phyloP scores from a whole-genome alignment of 2,888 invertebrate species.

The Synergus itoensis region DNA sequence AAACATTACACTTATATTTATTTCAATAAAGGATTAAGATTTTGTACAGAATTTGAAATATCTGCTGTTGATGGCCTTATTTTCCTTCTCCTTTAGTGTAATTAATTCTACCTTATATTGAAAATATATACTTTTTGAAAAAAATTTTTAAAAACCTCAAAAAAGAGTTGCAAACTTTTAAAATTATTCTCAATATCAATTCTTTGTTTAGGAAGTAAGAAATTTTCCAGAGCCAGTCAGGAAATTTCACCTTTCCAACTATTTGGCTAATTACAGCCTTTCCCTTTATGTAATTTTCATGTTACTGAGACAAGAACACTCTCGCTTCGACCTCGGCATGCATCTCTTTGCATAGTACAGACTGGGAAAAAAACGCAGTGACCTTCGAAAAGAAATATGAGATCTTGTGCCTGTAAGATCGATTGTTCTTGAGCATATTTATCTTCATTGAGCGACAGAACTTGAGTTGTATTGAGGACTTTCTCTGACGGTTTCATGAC shows the following conservation, averaged over 20 bases:
- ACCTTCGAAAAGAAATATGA: constrained; percentile 17
- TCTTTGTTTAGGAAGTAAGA: constrained; percentile 20
- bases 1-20: constrained; percentile 8
- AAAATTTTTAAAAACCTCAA: no score
- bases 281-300: constrained; percentile 67
- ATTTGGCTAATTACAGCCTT: constrained; percentile 64
- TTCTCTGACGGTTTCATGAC: constrained; percentile 68
- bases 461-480: constrained; percentile 64
- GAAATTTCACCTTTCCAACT: constrained; percentile 64
- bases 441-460: constrained; percentile 47
- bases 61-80: not conserved
- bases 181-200: not conserved
- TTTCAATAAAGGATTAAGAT: constrained; percentile 19
- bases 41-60: constrained; percentile 4
- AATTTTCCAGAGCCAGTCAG: constrained; percentile 47
- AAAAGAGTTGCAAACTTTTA: no score
- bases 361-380: constrained; percentile 26
- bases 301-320: constrained; percentile 50
- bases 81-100: no score
- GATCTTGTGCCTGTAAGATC: constrained; percentile 21
- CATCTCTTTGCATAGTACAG: constrained; percentile 4
- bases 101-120: not conserved
- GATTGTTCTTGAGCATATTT: constrained; percentile 51
- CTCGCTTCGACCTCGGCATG: constrained; percentile 43
- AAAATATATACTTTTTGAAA: not conserved